Evolutionary conservation across 23 tunicate species (phyloP).

Genomic region (Diplosoma virens): DNA sequence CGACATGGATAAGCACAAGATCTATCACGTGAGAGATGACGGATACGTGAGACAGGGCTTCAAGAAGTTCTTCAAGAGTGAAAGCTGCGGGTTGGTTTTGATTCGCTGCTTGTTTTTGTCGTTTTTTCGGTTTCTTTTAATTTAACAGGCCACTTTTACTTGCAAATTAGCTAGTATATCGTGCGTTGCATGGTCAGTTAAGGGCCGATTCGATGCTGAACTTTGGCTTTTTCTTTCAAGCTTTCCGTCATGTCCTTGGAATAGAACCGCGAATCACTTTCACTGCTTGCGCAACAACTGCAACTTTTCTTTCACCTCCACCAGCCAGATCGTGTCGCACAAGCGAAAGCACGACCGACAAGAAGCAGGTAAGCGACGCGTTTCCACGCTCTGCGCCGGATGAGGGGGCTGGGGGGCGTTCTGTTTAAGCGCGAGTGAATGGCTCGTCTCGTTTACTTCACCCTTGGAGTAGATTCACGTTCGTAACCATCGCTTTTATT

Average conservation of each 20-base stretch:
- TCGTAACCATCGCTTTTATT: no score
- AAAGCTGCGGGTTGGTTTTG: slow-evolving; percentile 73
- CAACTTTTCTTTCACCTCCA: slow-evolving; percentile 68
- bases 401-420: no score
- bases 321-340: slow-evolving; percentile 86
- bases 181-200: not conserved
- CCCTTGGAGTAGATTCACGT: no score
- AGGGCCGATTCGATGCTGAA: no score
- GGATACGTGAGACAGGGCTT: slow-evolving; percentile 74
- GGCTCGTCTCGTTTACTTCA: no score
- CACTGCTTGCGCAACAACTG: slow-evolving; percentile 78
- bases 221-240: slow-evolving; percentile 30
- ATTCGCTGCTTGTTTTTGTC: not conserved
- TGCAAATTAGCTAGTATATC: not conserved
- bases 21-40: slow-evolving; percentile 79
- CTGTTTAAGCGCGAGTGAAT: no score
- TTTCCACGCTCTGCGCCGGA: no score
- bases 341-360: slow-evolving; percentile 85
- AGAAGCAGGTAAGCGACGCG: no score
- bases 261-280: slow-evolving; percentile 66
- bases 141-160: not conserved
- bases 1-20: slow-evolving; percentile 84
- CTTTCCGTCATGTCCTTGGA: slow-evolving; percentile 65
- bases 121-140: not conserved
- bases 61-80: slow-evolving; percentile 85